Conservation (phyloP, 1,140 invertebrate species). For the Lordiphosa clarofinis region DNA sequence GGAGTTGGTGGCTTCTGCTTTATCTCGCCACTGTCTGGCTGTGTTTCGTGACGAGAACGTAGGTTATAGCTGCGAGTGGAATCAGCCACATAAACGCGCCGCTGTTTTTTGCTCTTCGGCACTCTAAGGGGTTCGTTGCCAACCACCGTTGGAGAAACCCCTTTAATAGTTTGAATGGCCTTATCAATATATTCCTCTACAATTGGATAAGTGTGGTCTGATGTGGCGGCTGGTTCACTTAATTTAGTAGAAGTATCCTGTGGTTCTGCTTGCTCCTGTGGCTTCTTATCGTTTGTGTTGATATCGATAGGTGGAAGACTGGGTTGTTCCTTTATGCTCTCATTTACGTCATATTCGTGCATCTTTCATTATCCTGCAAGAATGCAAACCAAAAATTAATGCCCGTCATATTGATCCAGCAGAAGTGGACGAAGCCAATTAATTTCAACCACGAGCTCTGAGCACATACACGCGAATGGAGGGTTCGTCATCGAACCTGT, state of each 20-base stretch:
- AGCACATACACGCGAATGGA: conserved; percentile 23
- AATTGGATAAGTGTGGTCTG: conserved; percentile 9
- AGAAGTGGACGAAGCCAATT: neutral
- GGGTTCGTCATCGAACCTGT: conserved; percentile 22
- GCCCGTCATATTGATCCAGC: conserved; percentile 12
- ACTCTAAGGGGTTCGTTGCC: neutral
- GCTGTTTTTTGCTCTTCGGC: conserved; percentile 29
- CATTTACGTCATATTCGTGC: conserved; percentile 75
- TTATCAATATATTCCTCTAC: conserved; percentile 24
- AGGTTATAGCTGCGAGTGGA: conserved; percentile 41
- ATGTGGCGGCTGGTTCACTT: neutral
- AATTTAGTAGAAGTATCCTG: neutral
- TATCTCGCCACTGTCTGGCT: too few species aligned
- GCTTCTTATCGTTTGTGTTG: conserved; percentile 6
- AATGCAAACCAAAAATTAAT: conserved; percentile 1
- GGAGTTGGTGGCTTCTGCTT: conserved; percentile 9
- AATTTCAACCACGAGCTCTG: conserved; percentile 14
- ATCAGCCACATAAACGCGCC: conserved; percentile 50
- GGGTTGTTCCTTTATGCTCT: conserved; percentile 67
- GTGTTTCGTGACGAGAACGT: conserved; percentile 30
- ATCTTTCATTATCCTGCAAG: conserved; percentile 76
- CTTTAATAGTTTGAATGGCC: conserved; percentile 7
- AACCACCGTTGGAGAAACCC: neutral
- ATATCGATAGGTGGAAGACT: conserved; percentile 62
- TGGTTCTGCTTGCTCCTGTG: conserved; percentile 10